phyloP scores from a whole-genome alignment of 2,113 vertebrate genomes.

The Ranitomeya variabilis region DNA sequence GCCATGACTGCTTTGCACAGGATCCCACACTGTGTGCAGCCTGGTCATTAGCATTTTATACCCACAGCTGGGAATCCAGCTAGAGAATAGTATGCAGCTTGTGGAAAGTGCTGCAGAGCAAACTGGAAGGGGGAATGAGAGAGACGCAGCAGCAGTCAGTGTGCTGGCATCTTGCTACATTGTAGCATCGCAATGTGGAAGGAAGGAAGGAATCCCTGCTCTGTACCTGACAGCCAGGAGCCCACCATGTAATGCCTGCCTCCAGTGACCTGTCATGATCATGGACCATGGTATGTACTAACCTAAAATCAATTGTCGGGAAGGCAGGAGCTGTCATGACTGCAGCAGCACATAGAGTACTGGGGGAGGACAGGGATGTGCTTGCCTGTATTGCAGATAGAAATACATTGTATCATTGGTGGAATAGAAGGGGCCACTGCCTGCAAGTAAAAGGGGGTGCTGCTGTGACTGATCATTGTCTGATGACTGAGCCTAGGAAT shows the following conservation, averaged over 20 bases:
- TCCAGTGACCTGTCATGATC: neutral
- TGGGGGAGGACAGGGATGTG: constrained; percentile 20
- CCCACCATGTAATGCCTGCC: constrained; percentile 37
- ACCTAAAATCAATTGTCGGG: constrained; percentile 34
- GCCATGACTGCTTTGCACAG: neutral
- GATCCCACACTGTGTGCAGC: neutral
- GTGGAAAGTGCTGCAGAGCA: constrained; percentile 38
- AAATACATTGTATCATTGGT: neutral
- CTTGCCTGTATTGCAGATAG: constrained; percentile 2
- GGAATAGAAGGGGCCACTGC: neutral
- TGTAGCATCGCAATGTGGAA: neutral
- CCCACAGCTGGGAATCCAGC: constrained; percentile 19
- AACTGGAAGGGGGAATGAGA: constrained; percentile 17
- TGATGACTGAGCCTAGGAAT: neutral
- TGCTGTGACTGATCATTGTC: neutral
- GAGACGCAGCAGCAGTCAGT: neutral
- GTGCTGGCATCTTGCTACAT: constrained; percentile 20
- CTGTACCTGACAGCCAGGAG: neutral
- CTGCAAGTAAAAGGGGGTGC: neutral
- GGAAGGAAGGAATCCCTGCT: neutral
- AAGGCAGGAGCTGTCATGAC: constrained; percentile 7
- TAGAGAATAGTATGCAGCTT: constrained; percentile 6
- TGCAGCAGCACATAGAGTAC: constrained; percentile 24
- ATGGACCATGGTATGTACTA: constrained; percentile 53
- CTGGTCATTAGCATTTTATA: constrained; percentile 43